Evolutionary conservation across 2,888 invertebrate genomes (phyloP).

Genomic region (Strigamia crassipes): DNA sequence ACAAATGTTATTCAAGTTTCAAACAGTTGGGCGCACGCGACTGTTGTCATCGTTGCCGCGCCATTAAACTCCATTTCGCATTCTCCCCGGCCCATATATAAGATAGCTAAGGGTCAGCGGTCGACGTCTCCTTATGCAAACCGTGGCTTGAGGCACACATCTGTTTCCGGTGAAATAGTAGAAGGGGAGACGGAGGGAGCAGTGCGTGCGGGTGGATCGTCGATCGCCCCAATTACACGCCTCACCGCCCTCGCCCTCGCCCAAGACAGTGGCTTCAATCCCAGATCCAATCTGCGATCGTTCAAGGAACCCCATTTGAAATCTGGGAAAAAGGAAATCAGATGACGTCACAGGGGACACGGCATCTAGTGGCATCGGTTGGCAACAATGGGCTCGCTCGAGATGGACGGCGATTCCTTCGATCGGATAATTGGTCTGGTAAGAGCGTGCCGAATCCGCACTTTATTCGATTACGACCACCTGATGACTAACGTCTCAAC

Average conservation of each 20-base stretch:
- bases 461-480: not conserved
- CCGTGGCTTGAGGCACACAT: slow-evolving; percentile 18
- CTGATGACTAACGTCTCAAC: not conserved
- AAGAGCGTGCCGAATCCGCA: not conserved
- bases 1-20: not conserved
- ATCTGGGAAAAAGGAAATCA: slow-evolving; percentile 30
- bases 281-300: slow-evolving; percentile 30
- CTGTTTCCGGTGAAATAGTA: slow-evolving; percentile 27
- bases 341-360: slow-evolving; percentile 22
- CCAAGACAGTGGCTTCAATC: slow-evolving; percentile 30
- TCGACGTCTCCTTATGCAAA: slow-evolving; percentile 27
- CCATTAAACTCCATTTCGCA: not conserved
- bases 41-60: not conserved
- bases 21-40: not conserved
- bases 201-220: not conserved
- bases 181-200: not conserved
- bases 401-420: slow-evolving; percentile 14
- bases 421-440: slow-evolving; percentile 1
- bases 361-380: slow-evolving; percentile 5
- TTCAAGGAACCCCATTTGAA: slow-evolving; percentile 7
- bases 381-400: not conserved
- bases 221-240: slow-evolving; percentile 26
- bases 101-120: not conserved
- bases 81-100: not conserved
- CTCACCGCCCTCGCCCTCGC: slow-evolving; percentile 22